These are phyloP conservation scores for Callipepla squamata DNA, from an alignment of 2,113 vertebrate species.

Conservation along the genomic window DNA sequence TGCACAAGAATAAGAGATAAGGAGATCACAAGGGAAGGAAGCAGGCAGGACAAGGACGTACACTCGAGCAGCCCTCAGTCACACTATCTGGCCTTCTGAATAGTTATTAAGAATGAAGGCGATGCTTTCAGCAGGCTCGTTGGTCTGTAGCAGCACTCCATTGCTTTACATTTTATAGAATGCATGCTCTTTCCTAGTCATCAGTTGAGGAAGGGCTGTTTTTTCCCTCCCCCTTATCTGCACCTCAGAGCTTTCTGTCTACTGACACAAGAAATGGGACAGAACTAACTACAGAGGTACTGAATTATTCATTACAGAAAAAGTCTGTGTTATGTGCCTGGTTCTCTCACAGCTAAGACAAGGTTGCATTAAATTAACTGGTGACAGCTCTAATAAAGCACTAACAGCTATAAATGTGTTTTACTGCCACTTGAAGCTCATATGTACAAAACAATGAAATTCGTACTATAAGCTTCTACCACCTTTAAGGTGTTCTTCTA, in stretches of 20 bases:
- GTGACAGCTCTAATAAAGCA: background rate
- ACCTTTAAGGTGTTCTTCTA: background rate
- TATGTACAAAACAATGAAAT: background rate
- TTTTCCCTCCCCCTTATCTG: background rate
- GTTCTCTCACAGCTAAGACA: background rate
- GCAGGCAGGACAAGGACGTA: background rate
- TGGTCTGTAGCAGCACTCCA: fast-evolving
- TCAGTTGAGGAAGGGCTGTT: background rate
- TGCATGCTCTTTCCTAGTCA: background rate
- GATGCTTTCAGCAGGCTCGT: background rate
- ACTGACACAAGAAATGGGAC: background rate
- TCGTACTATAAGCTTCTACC: background rate
- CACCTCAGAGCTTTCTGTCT: background rate
- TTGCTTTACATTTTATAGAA: background rate
- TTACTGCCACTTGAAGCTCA: background rate
- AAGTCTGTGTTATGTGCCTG: background rate
- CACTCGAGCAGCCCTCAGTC: background rate
- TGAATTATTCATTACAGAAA: background rate
- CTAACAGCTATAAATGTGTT: background rate
- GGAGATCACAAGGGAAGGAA: background rate
- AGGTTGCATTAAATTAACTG: background rate
- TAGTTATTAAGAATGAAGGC: background rate
- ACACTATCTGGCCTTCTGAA: background rate
- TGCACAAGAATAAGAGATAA: background rate
- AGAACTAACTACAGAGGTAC: background rate